Evolutionary conservation across 2,888 invertebrate genomes (phyloP).

Genomic region (Craniophora ligustri): DNA sequence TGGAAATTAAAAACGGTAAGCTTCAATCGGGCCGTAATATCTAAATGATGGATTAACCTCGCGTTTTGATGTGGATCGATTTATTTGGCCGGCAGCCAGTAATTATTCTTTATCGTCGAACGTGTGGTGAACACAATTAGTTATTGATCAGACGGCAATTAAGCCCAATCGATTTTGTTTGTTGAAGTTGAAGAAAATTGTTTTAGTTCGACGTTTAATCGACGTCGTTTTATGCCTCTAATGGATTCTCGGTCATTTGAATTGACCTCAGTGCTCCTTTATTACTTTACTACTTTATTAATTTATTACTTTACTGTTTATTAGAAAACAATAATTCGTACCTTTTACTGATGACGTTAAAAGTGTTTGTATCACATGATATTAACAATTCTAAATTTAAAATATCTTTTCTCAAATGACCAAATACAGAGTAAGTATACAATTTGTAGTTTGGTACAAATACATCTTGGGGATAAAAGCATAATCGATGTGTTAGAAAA

Average conservation of each 20-base stretch:
- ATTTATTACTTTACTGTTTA: conserved; percentile 77
- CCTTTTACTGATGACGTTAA: conserved; percentile 54
- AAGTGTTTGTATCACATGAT: conserved; percentile 44
- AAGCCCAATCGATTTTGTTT: conserved; percentile 88
- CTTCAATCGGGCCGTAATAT: conserved; percentile 86
- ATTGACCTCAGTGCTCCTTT: conserved; percentile 69
- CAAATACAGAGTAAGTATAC: no score
- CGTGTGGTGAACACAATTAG: conserved; percentile 88
- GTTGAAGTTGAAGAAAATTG: conserved; percentile 88
- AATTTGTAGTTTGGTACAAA: conserved; percentile 24
- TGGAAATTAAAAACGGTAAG: conserved; percentile 88
- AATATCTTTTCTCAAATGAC: no score
- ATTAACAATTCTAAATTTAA: no score
- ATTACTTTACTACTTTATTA: no score
- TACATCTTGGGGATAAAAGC: conserved; percentile 10
- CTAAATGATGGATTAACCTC: conserved; percentile 88
- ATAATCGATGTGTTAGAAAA: conserved; percentile 58
- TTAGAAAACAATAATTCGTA: conserved; percentile 71
- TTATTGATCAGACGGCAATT: conserved; percentile 88
- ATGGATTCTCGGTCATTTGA: conserved; percentile 81
- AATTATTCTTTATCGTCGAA: conserved; percentile 87
- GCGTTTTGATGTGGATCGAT: conserved; percentile 87
- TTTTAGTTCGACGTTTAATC: conserved; percentile 86
- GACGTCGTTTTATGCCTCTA: conserved; percentile 80
- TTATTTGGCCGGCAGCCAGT: conserved; percentile 87